A percentile compares a stretch with the other conserved stretches of the same genome.
phyloP scores from a whole-genome alignment of 2,888 invertebrate species.

The Agrochola litura region DNA sequence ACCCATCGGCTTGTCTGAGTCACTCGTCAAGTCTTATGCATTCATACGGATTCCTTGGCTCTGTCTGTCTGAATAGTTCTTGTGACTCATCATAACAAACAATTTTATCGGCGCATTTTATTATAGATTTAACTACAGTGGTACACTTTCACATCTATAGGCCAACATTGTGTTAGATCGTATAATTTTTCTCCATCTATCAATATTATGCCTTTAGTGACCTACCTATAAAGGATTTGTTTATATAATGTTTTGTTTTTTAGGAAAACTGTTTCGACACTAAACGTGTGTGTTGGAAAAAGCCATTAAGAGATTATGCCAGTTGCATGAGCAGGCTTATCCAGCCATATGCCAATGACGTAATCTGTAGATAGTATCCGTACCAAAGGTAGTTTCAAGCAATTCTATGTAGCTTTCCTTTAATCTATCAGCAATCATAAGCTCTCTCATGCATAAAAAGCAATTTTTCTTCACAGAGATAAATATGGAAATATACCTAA shows the following conservation, averaged over 20 bases:
- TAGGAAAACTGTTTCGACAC: constrained; percentile 8
- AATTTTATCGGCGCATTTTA: constrained; percentile 31
- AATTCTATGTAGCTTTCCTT: constrained; percentile 19
- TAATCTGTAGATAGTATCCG: constrained; percentile 25
- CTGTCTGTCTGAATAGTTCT: constrained; percentile 29
- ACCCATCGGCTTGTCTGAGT: constrained; percentile 67
- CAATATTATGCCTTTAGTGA: not conserved
- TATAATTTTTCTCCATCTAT: not conserved
- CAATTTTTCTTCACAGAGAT: constrained; percentile 12
- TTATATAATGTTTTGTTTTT: not conserved
- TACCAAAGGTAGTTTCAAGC: constrained; percentile 14
- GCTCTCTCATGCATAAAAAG: constrained; percentile 10
- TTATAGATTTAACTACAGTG: constrained; percentile 25
- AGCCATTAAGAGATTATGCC: constrained; percentile 39
- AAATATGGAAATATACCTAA: constrained; percentile 35
- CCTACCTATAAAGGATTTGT: too few species aligned
- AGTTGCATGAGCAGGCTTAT: constrained; percentile 20
- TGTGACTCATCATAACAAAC: constrained; percentile 64
- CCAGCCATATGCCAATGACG: constrained; percentile 25
- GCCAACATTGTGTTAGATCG: not conserved
- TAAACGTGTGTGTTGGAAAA: constrained; percentile 28
- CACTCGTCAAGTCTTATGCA: constrained; percentile 63
- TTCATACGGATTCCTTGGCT: constrained; percentile 68
- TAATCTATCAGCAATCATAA: constrained; percentile 7
- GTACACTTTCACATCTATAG: constrained; percentile 23